phyloP scores from a whole-genome alignment of 1,140 invertebrate genomes.

The Drosophila punjabiensis region DNA sequence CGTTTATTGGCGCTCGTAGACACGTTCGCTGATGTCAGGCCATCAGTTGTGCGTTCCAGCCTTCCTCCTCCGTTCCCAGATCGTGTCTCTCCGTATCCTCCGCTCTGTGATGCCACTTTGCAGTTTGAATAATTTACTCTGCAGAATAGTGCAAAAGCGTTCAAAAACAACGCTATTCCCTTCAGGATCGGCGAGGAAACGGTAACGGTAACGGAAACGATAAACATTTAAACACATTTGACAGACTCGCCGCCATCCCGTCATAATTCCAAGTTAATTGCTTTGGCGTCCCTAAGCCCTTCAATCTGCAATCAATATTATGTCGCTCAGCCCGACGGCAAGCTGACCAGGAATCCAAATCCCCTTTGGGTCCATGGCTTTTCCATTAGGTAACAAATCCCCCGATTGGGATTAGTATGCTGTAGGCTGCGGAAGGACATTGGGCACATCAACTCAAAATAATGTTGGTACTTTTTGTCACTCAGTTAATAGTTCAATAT shows the following conservation, averaged over 20 bases:
- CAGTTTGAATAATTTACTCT: constrained; percentile 62
- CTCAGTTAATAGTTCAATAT: background rate
- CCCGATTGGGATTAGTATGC: constrained; percentile 57
- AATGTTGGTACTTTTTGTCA: background rate
- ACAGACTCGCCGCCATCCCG: constrained; percentile 16
- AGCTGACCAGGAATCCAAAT: constrained; percentile 21
- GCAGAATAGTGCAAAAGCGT: constrained; percentile 10
- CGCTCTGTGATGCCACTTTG: constrained; percentile 44
- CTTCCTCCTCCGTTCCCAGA: background rate
- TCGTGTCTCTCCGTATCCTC: background rate
- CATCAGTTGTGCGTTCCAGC: constrained; percentile 28
- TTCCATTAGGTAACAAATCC: constrained; percentile 63
- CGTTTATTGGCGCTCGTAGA: constrained; percentile 53
- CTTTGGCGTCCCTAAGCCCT: constrained; percentile 42
- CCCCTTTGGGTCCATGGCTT: constrained; percentile 19
- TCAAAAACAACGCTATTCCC: background rate
- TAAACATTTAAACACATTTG: constrained; percentile 53
- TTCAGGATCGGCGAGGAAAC: background rate
- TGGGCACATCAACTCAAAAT: background rate
- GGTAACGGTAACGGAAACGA: constrained; percentile 28
- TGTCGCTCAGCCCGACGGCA: constrained; percentile 18
- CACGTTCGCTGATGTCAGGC: constrained; percentile 44
- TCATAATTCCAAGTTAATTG: constrained; percentile 69
- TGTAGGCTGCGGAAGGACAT: constrained; percentile 20
- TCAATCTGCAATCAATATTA: constrained; percentile 65